Percentiles rank a stretch among this genome's conserved stretches.
Evolutionary conservation across 2,888 invertebrate species (phyloP).

Genomic region (Trachelus stipa): DNA sequence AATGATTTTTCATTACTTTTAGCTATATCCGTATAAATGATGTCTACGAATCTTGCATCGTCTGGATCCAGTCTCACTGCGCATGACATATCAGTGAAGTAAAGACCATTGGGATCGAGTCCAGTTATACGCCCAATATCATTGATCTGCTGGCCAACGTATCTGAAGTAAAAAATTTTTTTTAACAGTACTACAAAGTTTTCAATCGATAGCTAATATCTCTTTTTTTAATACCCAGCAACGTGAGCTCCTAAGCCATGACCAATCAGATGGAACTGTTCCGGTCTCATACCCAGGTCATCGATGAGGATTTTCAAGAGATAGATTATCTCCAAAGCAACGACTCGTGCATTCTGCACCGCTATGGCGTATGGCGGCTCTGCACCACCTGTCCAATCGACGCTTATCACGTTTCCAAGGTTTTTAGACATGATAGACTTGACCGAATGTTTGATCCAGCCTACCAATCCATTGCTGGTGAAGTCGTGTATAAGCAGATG

Average conservation of each 20-base stretch:
- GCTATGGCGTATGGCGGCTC: constrained; percentile 71
- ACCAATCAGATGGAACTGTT: constrained; percentile 67
- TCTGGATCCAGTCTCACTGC: constrained; percentile 68
- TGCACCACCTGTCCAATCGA: constrained; percentile 70
- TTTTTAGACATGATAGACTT: constrained; percentile 44
- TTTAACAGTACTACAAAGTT: not conserved
- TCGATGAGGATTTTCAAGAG: constrained; percentile 62
- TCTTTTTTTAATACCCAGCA: constrained; percentile 55
- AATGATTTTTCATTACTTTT: constrained; percentile 44
- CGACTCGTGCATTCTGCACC: constrained; percentile 71
- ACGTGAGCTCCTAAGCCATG: constrained; percentile 70
- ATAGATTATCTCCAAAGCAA: constrained; percentile 68
- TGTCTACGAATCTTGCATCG: constrained; percentile 72
- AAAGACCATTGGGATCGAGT: constrained; percentile 73
- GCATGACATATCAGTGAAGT: constrained; percentile 69
- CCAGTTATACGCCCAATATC: constrained; percentile 64
- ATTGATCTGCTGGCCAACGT: constrained; percentile 63
- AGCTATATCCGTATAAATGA: constrained; percentile 70
- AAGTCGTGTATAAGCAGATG: constrained; percentile 66
- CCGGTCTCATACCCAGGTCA: constrained; percentile 41
- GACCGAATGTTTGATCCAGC: constrained; percentile 55
- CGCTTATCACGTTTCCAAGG: constrained; percentile 66
- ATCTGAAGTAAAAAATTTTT: constrained; percentile 32
- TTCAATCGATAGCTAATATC: not conserved
- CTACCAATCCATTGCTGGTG: constrained; percentile 64